Evolutionary conservation across 2,113 vertebrate species (phyloP), one percentile per base, ranked within the genome.

Genomic region (Larimichthys polyactis): DNA sequence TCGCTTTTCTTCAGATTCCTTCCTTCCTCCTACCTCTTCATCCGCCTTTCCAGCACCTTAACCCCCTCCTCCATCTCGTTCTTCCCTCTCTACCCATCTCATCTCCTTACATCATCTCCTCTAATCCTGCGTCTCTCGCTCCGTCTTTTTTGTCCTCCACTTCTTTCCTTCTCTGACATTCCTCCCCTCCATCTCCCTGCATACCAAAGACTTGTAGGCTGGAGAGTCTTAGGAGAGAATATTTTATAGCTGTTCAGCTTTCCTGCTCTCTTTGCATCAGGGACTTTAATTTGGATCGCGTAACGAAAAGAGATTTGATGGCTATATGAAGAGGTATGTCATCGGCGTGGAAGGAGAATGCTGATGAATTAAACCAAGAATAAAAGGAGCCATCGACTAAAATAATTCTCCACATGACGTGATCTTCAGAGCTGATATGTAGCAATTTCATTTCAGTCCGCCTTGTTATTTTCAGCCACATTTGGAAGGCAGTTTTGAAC

Each of bases 211-310:
- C 63, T 79, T 71, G 67, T 32, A 59, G 27, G 70, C 67, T 72
- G 20, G 5, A 19, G 20, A 36, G 11, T 83, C 80, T 86, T 86
- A 83, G 83, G 36, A 86, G 77, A 81, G 89, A 86, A 90, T 88
- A 87, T 87, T 75, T 90, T 51, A 84, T 86, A 24, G 22, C 68
- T 51, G 48, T 73, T 72, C 74, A 74, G 64, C 49, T 72, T 63
- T 63, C 79, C 58, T 48, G 29, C 58, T 40, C 24, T 78, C 75
- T 64, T 49, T 54, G 54, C 73, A 84, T 55, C 62, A n/a, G 63
- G 69, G 63, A 48, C 43, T 1, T 5, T 40, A 40, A 40, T 40
- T 40, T 40, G 36, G 36, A 40, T 40, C 36, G 36, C 9, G 36
- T 40, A 40, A 40, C 36, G 7, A 40, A 32, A 32, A 40, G 36